These are phyloP conservation scores for Chitala chitala DNA, from an alignment of 2,113 vertebrate species.

Conservation along the genomic window DNA sequence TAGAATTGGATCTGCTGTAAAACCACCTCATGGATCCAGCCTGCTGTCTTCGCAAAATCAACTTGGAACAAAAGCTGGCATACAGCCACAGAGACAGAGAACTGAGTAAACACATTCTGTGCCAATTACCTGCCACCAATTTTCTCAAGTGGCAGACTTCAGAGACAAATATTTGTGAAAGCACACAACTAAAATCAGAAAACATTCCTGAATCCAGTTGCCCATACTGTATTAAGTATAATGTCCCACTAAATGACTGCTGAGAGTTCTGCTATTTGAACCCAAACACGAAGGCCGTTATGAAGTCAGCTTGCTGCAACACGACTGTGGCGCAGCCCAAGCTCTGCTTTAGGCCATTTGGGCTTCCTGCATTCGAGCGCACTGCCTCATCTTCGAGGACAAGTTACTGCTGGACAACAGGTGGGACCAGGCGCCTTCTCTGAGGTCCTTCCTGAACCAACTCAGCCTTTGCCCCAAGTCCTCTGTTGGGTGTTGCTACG, in stretches of 20 bases:
- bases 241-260: neutral
- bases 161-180: neutral
- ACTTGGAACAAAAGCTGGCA: neutral
- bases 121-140: neutral
- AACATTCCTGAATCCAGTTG: neutral
- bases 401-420: neutral
- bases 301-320: neutral
- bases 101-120: neutral
- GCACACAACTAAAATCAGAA: neutral
- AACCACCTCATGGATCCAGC: neutral
- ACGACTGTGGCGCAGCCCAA: neutral
- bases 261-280: neutral
- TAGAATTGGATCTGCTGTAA: neutral
- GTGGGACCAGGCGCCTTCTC: neutral
- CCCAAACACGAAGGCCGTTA: too few species aligned
- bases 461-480: neutral
- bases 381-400: neutral
- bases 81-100: neutral
- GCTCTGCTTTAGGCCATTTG: neutral
- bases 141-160: neutral
- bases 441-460: neutral
- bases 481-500: too few species aligned
- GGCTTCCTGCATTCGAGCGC: too few species aligned
- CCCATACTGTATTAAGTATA: neutral
- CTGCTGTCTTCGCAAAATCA: neutral